Base-by-base conservation (phyloP, 1,140 invertebrate genomes). In the Bradysia coprophila region DNA sequence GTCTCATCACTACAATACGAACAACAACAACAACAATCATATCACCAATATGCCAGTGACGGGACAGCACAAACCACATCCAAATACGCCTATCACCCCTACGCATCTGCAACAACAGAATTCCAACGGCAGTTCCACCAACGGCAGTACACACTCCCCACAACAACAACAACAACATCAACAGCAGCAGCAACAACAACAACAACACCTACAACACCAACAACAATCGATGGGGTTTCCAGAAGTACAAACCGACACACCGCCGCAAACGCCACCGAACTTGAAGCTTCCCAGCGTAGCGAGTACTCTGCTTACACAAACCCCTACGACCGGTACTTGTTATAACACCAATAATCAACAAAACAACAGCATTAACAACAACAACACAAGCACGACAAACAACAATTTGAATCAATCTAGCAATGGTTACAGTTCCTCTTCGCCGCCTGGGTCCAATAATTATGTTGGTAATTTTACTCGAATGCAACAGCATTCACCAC, bases 241-340 rank as follows among this genome's bases (percentile, higher is more conserved):
- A 54, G 83, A 85, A 57, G 81, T 85, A 58, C 82, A 82, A 66
- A 88, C 85, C 47, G 87, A 60, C 60, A 91, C 87, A 45, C 87
- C 86, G 48, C 87, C 86, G 21, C 86, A 90, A 66, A 91, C 87
- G 47, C 86, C 86, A 43, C 86, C 86, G 57, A 89, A 84, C 63
- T 83, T 88, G 78, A 90, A 88, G 60, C 71, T 85, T 55, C 75
- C 76, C 50, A 81, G 74, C 55, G 76, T 79, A 53, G 74, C 67
- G 53, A 72, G 61, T 61, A 68, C 64, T 49, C 57, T 76, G 50
- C 65, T 74, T 55, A 53, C 57, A 40, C 55, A 54, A 60, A 63
- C 48, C 61, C 67, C 56, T 64, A 67, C 56, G 59, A 63, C 56
- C 64, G 66, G 51, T 71, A 71, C 50, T 61, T 68, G 63, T 61